A percentile compares a stretch with the other conserved stretches of the same genome.
phyloP scores from a whole-genome alignment of 2,797 vertebrate species.

The Vultur gryphus region DNA sequence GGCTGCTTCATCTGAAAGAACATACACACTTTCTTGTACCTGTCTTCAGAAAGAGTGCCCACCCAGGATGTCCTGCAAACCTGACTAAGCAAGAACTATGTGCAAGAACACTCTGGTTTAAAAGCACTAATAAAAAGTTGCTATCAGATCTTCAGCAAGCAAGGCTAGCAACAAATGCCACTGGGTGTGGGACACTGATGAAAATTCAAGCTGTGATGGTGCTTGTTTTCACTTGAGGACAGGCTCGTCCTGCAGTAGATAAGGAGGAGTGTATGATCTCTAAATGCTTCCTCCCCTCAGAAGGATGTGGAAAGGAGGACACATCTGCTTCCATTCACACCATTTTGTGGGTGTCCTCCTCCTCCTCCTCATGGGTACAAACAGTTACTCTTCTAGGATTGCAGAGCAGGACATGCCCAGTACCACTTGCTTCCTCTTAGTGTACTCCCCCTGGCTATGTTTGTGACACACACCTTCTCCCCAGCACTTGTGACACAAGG shows the following conservation, averaged over 20 bases:
- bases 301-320: background rate
- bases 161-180: background rate
- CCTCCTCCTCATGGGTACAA: background rate
- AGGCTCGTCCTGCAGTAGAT: background rate
- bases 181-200: background rate
- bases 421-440: background rate
- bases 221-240: background rate
- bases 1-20: background rate
- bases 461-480: background rate
- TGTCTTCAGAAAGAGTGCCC: background rate
- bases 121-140: background rate
- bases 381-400: background rate
- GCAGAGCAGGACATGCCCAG: background rate
- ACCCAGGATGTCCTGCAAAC: background rate
- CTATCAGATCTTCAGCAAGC: background rate
- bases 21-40: background rate
- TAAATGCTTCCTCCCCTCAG: background rate
- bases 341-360: background rate
- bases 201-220: background rate
- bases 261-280: background rate
- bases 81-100: background rate
- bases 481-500: background rate
- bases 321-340: background rate
- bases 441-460: background rate
- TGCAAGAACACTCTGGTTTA: background rate